Evolutionary conservation across 1,140 invertebrate genomes (phyloP).

Genomic region (Aethina tumida): DNA sequence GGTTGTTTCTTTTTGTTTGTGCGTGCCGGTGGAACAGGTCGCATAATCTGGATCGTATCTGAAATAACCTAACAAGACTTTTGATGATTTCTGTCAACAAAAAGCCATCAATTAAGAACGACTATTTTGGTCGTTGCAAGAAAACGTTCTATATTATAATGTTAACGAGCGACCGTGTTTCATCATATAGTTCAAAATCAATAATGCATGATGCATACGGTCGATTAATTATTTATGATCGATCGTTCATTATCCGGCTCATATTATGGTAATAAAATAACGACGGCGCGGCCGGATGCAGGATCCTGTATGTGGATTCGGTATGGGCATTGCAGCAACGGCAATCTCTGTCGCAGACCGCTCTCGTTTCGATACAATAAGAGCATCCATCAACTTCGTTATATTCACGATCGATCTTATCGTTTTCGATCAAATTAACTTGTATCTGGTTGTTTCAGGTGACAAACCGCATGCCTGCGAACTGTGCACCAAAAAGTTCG

Average conservation of each 20-base stretch:
- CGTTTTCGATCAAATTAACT: no score
- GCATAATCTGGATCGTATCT: no score
- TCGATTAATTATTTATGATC: slow-evolving; percentile 28
- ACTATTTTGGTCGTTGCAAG: slow-evolving; percentile 21
- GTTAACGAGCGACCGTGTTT: slow-evolving; percentile 19
- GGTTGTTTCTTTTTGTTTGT: no score
- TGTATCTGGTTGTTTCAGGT: slow-evolving; percentile 42
- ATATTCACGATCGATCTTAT: no score
- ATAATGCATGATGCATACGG: slow-evolving; percentile 26
- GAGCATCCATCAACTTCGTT: no score
- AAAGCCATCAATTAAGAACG: slow-evolving; percentile 23
- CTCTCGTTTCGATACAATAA: no score
- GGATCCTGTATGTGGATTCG: slow-evolving; percentile 6
- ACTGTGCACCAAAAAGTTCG: slow-evolving; percentile 64
- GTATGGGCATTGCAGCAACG: no score
- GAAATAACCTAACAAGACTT: slow-evolving; percentile 19
- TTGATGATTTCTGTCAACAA: slow-evolving; percentile 23
- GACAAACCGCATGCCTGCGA: slow-evolving; percentile 65
- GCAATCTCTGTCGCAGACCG: no score
- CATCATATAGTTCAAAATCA: slow-evolving; percentile 25
- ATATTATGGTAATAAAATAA: slow-evolving; percentile 25
- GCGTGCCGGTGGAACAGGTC: no score
- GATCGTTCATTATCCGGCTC: slow-evolving; percentile 25
- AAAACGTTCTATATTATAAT: slow-evolving; percentile 19
- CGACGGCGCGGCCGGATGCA: slow-evolving; percentile 9